Conservation (phyloP, 1,140 invertebrate species). For the Ectropis grisescens region DNA sequence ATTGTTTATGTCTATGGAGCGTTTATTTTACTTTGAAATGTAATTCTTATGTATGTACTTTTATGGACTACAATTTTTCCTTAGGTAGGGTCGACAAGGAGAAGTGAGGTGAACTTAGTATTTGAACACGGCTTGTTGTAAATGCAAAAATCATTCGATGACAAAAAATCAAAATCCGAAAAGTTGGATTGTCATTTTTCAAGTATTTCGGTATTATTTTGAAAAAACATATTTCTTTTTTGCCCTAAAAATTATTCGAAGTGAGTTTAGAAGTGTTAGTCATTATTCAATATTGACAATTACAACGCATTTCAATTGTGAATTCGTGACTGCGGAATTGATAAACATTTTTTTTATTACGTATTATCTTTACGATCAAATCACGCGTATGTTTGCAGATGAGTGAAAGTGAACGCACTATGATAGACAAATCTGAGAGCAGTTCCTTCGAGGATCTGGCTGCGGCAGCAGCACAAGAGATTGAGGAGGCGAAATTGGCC, state of each 20-base stretch:
- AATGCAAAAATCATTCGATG: neutral
- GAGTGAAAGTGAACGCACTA: constrained; percentile 54
- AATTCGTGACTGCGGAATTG: neutral
- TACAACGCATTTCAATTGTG: neutral
- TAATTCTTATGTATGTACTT: too few species aligned
- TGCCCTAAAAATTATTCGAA: neutral
- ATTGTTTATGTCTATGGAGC: too few species aligned
- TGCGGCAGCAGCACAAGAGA: constrained; percentile 51
- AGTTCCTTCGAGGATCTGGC: constrained; percentile 67
- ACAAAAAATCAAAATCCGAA: constrained; percentile 34
- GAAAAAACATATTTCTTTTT: neutral
- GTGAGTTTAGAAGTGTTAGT: too few species aligned
- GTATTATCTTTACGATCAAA: constrained; percentile 33
- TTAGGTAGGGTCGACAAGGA: too few species aligned
- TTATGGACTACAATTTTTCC: too few species aligned
- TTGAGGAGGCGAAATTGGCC: constrained; percentile 52
- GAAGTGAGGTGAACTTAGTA: too few species aligned
- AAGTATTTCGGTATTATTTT: too few species aligned
- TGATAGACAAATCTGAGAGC: constrained; percentile 63
- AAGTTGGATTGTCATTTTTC: constrained; percentile 47
- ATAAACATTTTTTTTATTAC: constrained; percentile 21
- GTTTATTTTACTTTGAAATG: too few species aligned
- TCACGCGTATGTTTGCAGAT: constrained; percentile 46
- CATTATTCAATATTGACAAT: too few species aligned
- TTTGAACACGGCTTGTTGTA: too few species aligned